Evolutionary conservation across 2,113 vertebrate genomes (phyloP).

Genomic region (Pica pica): DNA sequence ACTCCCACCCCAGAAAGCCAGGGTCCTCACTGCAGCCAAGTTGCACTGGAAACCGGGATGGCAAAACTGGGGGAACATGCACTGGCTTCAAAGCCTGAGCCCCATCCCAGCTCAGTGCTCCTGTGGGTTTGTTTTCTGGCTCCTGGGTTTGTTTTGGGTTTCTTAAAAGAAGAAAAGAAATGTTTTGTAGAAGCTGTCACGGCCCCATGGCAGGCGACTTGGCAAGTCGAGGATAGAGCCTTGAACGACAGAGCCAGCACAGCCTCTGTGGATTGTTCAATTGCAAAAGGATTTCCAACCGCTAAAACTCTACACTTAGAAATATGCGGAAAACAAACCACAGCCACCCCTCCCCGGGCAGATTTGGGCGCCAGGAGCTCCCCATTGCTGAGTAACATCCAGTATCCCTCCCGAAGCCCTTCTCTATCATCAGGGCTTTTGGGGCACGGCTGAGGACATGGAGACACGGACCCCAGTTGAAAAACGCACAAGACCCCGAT

Average conservation of each 20-base stretch:
- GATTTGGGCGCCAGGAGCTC: background rate
- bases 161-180: background rate
- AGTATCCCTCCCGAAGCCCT: background rate
- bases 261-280: background rate
- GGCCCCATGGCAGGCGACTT: fast-evolving
- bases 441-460: background rate
- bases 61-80: background rate
- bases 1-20: background rate
- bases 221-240: background rate
- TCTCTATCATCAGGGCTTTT: background rate
- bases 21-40: background rate
- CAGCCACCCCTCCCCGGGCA: background rate
- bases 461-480: background rate
- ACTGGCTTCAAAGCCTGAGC: background rate
- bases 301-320: background rate
- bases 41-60: background rate
- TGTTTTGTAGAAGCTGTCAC: background rate
- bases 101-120: background rate
- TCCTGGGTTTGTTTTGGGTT: background rate
- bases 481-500: background rate
- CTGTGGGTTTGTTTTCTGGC: background rate
- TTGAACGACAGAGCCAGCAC: background rate
- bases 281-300: background rate
- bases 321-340: background rate
- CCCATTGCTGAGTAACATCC: background rate